Evolutionary conservation across 2,888 invertebrate species (phyloP), one percentile per base, ranked within the genome.

Genomic region (Epirrhoe alternata): DNA sequence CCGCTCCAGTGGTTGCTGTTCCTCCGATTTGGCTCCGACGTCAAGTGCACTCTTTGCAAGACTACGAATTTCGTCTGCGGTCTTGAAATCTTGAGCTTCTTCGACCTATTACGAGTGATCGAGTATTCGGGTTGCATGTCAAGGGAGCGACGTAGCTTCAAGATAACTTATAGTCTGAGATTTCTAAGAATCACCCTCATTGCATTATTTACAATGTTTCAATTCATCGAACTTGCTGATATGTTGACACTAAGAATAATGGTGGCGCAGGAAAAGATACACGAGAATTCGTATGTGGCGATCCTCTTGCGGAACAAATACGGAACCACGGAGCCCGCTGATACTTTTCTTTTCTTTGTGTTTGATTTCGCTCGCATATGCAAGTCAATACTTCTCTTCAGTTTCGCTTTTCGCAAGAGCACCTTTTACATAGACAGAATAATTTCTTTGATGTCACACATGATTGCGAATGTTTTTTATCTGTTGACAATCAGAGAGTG

Each of bases 321-420:
- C 38, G 38, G 42, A 0, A 5, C 3, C 0, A 0, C 47, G 3
- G 6, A 57, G 3, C 30, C 56, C 0, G 10, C n/a, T 1, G 35
- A 35, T 0, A 54, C 62, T n/a, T 53, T 47, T 5, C 31, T 61
- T 6, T 69, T 74, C 8, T 16, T 76, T 4, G 61, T 66, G 8
- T 53, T 70, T 4, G 76, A 80, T 6, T 59, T 81, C 10, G 68
- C 73, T 6, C 78, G 78, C 14, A 71, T 82, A 2, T 71, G 77
- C 6, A 83, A 77, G 17, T 75, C 77, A 5, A 61, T 83, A 5
- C 66, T 81, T 3, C 64, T 83, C 5, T 84, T 78, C 14, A 79
- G 75, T 33, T 78, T 74, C 52, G 76, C 74, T 0, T 53, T 74
- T 8, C 45, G 35, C 1, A 52, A 55, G 10, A 65, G 16, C n/a